Conservation (phyloP, 2,797 vertebrate species). For the Pyrrhura leucotis region DNA sequence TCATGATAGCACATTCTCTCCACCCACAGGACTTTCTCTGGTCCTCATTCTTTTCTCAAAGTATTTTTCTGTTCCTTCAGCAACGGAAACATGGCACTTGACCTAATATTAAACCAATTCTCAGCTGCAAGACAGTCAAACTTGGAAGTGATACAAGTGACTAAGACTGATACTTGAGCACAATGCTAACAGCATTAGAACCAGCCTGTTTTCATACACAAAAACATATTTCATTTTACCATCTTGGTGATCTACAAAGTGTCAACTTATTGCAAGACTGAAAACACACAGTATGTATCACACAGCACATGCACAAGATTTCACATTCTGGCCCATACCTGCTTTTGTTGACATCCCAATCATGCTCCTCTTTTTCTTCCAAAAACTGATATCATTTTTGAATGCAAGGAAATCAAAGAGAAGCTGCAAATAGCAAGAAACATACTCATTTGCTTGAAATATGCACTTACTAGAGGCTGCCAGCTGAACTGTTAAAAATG, state of each 20-base stretch:
- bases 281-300: not conserved
- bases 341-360: conserved; percentile 92
- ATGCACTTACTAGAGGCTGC: not conserved
- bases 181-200: not conserved
- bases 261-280: not conserved
- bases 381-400: conserved; percentile 94
- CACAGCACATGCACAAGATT: accelerated
- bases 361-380: conserved; percentile 94
- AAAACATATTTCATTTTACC: not conserved
- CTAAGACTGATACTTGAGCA: not conserved
- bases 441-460: not conserved
- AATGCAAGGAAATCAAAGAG: conserved; percentile 95
- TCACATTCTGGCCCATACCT: conserved; percentile 71
- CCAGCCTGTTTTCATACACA: not conserved
- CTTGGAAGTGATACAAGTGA: not conserved
- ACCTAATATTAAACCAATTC: not conserved
- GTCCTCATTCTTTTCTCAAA: not conserved
- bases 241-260: not conserved
- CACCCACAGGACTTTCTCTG: not conserved
- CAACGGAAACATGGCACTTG: not conserved
- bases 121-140: not conserved
- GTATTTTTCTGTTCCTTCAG: not conserved
- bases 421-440: conserved; percentile 79
- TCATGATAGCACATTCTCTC: not conserved
- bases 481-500: not conserved